phyloP scores from a whole-genome alignment of 2,797 vertebrate genomes.

The Chiroxiphia lanceolata region DNA sequence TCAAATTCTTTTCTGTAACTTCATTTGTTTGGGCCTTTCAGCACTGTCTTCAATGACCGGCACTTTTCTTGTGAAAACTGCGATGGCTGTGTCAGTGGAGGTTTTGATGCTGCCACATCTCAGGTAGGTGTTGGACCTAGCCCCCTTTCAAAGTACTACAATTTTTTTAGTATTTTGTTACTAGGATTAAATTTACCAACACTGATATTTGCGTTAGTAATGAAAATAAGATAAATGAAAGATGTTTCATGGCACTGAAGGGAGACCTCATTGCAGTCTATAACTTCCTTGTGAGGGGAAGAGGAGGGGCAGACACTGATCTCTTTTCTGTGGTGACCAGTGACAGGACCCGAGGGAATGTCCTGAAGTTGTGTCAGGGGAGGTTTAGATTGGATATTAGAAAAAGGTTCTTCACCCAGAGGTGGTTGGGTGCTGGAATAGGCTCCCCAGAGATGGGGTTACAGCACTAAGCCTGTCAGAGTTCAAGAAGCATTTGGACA shows the following conservation, averaged over 20 bases:
- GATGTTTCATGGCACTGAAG: neutral
- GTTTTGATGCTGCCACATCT: slow-evolving; percentile 90
- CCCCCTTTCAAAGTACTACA: neutral
- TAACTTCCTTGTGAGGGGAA: neutral
- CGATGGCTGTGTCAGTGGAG: slow-evolving; percentile 89
- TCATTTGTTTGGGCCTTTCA: slow-evolving; percentile 58
- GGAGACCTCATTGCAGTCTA: neutral
- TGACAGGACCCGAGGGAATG: neutral
- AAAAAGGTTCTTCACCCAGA: neutral
- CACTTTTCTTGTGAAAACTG: slow-evolving; percentile 97
- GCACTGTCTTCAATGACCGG: slow-evolving; percentile 85
- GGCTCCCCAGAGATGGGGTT: neutral
- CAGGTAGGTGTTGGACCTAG: slow-evolving; percentile 77
- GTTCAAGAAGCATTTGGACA: neutral
- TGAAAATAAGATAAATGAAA: neutral
- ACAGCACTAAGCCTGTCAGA: neutral
- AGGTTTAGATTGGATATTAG: neutral
- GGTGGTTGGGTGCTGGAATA: neutral
- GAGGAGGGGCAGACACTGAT: too few relatives aligned
- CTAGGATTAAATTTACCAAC: neutral
- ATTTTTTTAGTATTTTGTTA: neutral
- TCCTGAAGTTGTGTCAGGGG: neutral
- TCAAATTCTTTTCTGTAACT: neutral
- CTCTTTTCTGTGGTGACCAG: neutral
- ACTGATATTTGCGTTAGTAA: neutral